Base-by-base conservation (phyloP, 1,140 invertebrate genomes). In the Drosophila kepulauana region DNA sequence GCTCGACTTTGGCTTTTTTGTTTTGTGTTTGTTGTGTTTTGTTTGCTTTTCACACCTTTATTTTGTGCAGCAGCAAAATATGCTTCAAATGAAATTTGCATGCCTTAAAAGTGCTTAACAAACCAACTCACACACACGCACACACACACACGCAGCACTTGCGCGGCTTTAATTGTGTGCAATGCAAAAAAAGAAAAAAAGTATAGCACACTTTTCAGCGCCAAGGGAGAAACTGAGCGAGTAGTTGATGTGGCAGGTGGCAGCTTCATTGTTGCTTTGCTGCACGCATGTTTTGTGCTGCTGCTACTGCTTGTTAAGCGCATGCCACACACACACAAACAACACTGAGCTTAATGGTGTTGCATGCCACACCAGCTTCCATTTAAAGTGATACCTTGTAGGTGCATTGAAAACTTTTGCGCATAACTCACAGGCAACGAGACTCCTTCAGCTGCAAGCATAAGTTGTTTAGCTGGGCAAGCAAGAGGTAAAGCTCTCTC, bases 41-140 rank as follows among this genome's bases (percentile, higher is more conserved):
- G 33, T 62, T 61, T 56, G 54, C 48, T 62, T 74, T 78, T 66
- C 62, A 66, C 57, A 78, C 65, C 57, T 45, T 58, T 61, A 62
- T 69, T 3, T 41, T 64, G 62, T 46, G 58, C 45, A 51, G 46
- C 63, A 30, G 20, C 20, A 25, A 25, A 74, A 64, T 56, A 74
- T 78, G 64, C 63, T 62, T 48, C 59, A 69, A 76, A 86, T 79
- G 59, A 79, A 85, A 86, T 86, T 86, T 86, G 61, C 72, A 84
- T 81, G 75, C 75, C 81, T 57, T 86, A 80, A 71, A 85, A 85
- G 81, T 80, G 81, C 78, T 75, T 78, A 85, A 78, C 78, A 80
- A 63, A 71, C 68, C 35, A 51, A 61, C 79, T 51, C 28, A 2
- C 56, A 67, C 28, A 70, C 57, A 68, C 64, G 82, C 61, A 68